Conservation (phyloP, 2,888 invertebrate genomes). For the Coelinius sp. region DNA sequence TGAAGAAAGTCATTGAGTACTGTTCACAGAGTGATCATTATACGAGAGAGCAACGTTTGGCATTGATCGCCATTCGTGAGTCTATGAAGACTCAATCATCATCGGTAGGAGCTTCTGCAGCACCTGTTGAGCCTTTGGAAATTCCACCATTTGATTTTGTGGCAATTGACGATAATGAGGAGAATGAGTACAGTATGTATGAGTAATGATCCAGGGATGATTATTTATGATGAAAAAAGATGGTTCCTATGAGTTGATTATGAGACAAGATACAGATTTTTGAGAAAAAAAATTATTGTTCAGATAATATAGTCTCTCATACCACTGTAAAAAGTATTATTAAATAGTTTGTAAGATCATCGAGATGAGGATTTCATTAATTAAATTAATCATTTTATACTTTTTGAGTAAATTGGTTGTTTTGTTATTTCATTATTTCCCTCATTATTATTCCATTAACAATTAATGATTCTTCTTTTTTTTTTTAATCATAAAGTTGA, state of each 20-base stretch:
- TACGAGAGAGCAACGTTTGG: neutral
- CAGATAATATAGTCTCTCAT: neutral
- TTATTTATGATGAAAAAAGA: neutral
- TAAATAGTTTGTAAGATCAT: neutral
- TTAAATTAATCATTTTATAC: neutral
- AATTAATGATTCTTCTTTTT: no score
- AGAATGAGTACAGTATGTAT: neutral
- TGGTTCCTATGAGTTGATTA: no score
- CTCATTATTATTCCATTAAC: neutral
- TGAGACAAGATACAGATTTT: no score
- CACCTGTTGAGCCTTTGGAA: neutral
- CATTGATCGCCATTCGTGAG: neutral
- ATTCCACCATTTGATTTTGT: neutral
- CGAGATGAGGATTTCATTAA: neutral
- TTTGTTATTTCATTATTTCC: neutral
- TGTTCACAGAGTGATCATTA: neutral
- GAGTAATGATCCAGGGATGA: neutral
- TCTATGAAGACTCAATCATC: neutral
- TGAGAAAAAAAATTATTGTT: no score
- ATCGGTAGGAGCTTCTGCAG: neutral
- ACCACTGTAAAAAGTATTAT: neutral
- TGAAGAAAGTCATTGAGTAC: neutral
- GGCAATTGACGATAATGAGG: neutral
- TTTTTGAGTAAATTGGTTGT: neutral
- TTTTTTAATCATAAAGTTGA: no score